Evolutionary conservation across 1,140 invertebrate species (phyloP), one percentile per base, ranked within the genome.

Genomic region (Drosophila obscura): DNA sequence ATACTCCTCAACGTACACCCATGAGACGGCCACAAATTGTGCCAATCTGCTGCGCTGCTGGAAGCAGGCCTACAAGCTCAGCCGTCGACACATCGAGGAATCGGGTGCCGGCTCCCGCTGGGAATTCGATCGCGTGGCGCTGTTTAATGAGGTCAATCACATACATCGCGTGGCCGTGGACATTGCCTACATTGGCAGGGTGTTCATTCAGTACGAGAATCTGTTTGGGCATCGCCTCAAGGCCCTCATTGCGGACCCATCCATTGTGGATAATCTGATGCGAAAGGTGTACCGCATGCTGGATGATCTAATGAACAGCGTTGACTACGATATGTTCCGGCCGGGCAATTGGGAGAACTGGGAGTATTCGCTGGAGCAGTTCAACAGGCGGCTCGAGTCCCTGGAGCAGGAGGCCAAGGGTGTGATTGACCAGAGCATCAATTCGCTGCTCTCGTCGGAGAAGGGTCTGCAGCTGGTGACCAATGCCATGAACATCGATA

Each of bases 351-450:
- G 94, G 81, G 95, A 96, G 85, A 96, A 96, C 80, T 98, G 97
- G 97, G 95, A 96, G 67, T 95, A 95, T 1, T 94, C 96, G 0
- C 95, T 97, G 92, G 93, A 94, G 0, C 94, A 94, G 60, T 97
- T 98, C 81, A 94, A 96, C 80, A 94, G 93, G 35, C 95, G 97
- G 83, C 95, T 97, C 0, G 87, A 92, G 5, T 92, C 93, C 65
- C 93, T 98, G 3, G 97, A 98, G 89, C 93, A 94, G n/a, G 96
- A 97, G 84, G 96, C 96, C 0, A 95, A 95, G 77, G 94, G 93
- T 61, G 97, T 97, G 68, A 97, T 98, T 50, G 96, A 98, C 90
- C 94, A 96, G 74, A 96, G 96, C 64, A 98, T 98, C 85, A 94
- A 94, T 57, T 94, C 94, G 64, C 92, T 97, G 31, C 93, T 94